These are phyloP conservation scores for Thamnophis sirtalis DNA, from an alignment of 2,113 vertebrate species.

Conservation along the genomic window DNA sequence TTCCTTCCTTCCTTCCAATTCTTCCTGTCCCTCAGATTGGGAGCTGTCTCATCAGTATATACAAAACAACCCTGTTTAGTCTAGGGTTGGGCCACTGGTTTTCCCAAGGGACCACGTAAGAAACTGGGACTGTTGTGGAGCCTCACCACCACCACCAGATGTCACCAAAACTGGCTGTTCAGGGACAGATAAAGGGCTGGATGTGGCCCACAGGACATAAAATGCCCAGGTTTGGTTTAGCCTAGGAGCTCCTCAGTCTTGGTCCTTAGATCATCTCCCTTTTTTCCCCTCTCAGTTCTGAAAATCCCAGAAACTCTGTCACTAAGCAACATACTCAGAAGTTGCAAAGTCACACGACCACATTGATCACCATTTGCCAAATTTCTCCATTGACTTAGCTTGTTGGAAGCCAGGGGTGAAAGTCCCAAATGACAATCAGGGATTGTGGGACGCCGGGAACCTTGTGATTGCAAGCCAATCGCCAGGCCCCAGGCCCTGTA, in stretches of 20 bases:
- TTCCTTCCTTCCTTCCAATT: not conserved
- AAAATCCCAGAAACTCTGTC: too few relatives aligned
- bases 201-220: too few relatives aligned
- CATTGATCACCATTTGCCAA: not conserved
- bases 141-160: too few relatives aligned
- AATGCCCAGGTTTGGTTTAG: not conserved
- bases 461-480: too few relatives aligned
- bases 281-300: not conserved
- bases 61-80: not conserved
- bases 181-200: too few relatives aligned
- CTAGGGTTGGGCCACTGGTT: not conserved
- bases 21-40: not conserved
- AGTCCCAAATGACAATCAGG: not conserved
- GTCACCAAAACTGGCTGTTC: too few relatives aligned
- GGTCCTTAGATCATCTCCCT: not conserved
- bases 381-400: not conserved
- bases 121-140: not conserved
- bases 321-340: not conserved
- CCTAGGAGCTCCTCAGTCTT: not conserved
- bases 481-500: too few relatives aligned
- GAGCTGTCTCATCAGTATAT: not conserved
- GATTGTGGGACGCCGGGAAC: not conserved
- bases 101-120: not conserved
- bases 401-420: not conserved
- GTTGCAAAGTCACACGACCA: not conserved